Evolutionary conservation across 2,888 invertebrate species (phyloP), one percentile per base, ranked within the genome.

Genomic region (Eupithecia dodoneata): DNA sequence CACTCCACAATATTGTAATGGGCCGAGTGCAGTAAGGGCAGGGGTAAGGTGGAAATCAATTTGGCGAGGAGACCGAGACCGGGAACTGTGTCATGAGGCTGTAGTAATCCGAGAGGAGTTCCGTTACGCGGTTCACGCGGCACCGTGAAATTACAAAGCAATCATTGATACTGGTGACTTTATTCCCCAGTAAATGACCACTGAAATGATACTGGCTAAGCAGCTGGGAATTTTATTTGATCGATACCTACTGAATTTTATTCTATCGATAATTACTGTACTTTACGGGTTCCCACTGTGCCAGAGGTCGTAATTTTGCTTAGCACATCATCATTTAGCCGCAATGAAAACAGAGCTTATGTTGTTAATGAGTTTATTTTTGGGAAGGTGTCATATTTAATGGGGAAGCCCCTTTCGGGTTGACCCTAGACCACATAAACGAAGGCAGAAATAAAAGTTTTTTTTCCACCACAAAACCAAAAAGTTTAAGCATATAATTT

Each of bases 21-120:
- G 80, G 80, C 81, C 80, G 77, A 76, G 78, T 76, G 73, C 69
- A 76, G 84, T 81, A 85, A 83, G 87, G 87, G 84, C 86, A 81
- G 82, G 81, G 87, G 88, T 85, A 85, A 84, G 84, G 86, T 87
- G 84, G 85, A 91, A 93, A 91, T 92, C 92, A 93, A 93, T 93
- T 93, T 92, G 87, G 86, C 85, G 87, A 87, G 70, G 89, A 69
- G 13, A 42, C 42, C 15, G 89, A 88, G 88, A 88, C 86, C 74
- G 84, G 82, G 86, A 93, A 92, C 90, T 93, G 87, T 93, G 94
- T 91, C 90, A 94, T 83, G 91, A 90, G 94, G 94, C 93, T 93
- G 92, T 88, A 90, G 91, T 92, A 89, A 92, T 90, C 87, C 88
- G 87, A 90, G 89, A 89, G 88, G 80, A 75, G 79, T 81, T 87